Conservation (phyloP, 1,140 invertebrate species). For the Aphelinus certus region DNA sequence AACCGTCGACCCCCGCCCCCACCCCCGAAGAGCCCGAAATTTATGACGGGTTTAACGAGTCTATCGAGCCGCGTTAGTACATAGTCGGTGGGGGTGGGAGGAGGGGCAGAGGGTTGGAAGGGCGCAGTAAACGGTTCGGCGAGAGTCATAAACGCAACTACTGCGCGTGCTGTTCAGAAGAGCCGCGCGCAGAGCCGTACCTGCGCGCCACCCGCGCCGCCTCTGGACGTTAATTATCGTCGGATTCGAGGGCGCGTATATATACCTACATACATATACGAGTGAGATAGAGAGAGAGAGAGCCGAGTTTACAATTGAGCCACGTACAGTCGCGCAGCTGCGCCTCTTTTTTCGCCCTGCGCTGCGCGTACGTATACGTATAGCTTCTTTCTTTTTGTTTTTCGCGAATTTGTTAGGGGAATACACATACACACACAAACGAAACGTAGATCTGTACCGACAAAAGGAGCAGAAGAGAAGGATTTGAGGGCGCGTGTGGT, state of each 20-base stretch:
- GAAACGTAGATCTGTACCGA: no score
- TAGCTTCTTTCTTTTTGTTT: no score
- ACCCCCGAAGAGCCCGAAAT: no score
- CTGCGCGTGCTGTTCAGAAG: neutral
- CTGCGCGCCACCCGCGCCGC: neutral
- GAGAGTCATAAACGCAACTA: conserved; percentile 29
- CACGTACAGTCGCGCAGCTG: conserved; percentile 13
- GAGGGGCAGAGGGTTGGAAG: no score
- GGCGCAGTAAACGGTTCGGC: conserved; percentile 9
- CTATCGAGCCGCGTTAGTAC: conserved; percentile 20
- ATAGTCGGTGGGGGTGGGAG: conserved; percentile 10
- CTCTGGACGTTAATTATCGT: conserved; percentile 20
- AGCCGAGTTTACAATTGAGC: conserved; percentile 26
- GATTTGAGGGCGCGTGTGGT: no score
- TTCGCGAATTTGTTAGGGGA: no score
- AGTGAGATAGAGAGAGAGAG: no score
- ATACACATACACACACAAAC: no score
- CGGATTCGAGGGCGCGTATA: neutral
- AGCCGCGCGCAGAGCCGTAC: conserved; percentile 11
- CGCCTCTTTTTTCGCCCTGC: neutral
- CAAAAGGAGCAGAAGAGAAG: no score
- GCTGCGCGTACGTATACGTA: no score
- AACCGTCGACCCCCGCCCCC: no score
- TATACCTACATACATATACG: neutral
- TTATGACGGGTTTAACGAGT: neutral